A percentile compares a stretch with the other conserved stretches of the same genome.
phyloP scores from a whole-genome alignment of 2,888 invertebrate species.

The Netelia melanura region DNA sequence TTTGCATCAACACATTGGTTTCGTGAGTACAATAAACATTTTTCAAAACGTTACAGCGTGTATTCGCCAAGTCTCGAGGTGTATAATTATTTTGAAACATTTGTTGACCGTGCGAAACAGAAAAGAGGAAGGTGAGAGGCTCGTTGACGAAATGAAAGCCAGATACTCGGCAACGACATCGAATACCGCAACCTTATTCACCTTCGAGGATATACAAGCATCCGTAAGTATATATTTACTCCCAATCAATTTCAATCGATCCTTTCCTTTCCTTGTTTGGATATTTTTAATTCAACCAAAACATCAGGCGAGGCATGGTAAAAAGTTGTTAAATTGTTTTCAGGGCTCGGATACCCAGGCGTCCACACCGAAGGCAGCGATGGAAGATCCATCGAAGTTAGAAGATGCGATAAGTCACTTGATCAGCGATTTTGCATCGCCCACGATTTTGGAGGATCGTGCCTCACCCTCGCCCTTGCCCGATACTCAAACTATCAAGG shows the following conservation, averaged over 20 bases:
- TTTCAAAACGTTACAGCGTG: background rate
- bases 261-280: background rate
- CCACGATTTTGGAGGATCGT: constrained; percentile 80
- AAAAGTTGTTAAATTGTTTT: constrained; percentile 29
- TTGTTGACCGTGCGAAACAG: constrained; percentile 79
- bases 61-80: too few relatives aligned
- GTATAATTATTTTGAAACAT: constrained; percentile 23
- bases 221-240: constrained; percentile 12
- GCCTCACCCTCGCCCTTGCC: constrained; percentile 74
- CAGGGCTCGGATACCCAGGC: constrained; percentile 68
- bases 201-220: constrained; percentile 11
- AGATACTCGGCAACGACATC: constrained; percentile 89
- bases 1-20: constrained; percentile 93
- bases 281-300: background rate
- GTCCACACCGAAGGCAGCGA: constrained; percentile 84
- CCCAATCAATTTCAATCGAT: background rate
- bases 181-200: constrained; percentile 40
- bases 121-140: constrained; percentile 90
- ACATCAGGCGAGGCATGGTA: background rate
- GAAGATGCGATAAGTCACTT: constrained; percentile 91
- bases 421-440: constrained; percentile 86
- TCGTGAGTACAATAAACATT: constrained; percentile 82
- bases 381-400: constrained; percentile 90
- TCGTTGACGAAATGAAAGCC: constrained; percentile 92
- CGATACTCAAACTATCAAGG: constrained; percentile 81